Base-by-base conservation (phyloP, 2,797 vertebrate species). In the Champsocephalus esox region DNA sequence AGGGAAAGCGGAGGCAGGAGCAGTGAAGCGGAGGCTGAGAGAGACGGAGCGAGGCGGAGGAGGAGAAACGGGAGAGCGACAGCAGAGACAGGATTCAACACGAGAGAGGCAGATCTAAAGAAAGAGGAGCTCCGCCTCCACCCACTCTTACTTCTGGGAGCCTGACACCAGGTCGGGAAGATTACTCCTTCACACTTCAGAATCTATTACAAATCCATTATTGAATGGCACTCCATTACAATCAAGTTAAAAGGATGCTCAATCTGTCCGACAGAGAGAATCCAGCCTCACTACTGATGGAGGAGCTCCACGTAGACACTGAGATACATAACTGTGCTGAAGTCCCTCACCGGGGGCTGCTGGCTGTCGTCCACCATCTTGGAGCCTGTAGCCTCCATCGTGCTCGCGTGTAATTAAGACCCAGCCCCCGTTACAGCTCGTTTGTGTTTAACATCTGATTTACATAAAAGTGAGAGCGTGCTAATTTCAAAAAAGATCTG, bases 381-480 rank as follows among this genome's bases (percentile, higher is more conserved):
- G 19, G 76, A 72, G 79, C 82, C 87, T 84, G 66, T 48, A 10
- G 19, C 19, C 19, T 88, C 92, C 91, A 92, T 94, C 21, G 21
- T 21, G 81, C 91, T 82, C 79, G 86, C 79, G 50, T 43, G 81
- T 87, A 91, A 92, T 90, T 86, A 92, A 81, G 94, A 85, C 83
- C 69, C 59, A 60, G 4, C 73, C 92, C 87, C 91, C 85, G 81
- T 93, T 92, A 82, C 81, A 88, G 88, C 92, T 90, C 48, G 21
- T 21, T 21, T 21, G 92, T 92, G 92, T 84, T 85, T 84, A 91
- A 86, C 50, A 68, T 44, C 66, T 69, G 46, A 94, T 97, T 96
- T 96, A 91, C 94, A 95, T 96, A 92, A 38, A 96, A 95, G 88
- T 86, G 81, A 87, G 90, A 95, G 91, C 88, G 79, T 89, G 92